phyloP scores from a whole-genome alignment of 2,888 invertebrate genomes.

The Sepiola atlantica region DNA sequence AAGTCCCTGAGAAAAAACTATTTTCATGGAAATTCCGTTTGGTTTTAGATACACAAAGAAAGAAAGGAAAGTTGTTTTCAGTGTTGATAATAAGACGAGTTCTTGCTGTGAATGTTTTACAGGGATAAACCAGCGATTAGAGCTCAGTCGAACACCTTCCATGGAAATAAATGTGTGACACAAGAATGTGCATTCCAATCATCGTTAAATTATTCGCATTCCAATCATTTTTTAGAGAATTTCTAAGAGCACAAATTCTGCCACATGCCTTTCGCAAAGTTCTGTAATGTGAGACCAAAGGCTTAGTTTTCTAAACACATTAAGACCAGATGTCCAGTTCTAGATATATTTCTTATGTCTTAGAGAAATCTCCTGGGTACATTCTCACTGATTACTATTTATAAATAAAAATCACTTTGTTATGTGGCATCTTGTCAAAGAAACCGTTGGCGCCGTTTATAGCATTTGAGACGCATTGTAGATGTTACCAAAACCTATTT shows the following conservation, averaged over 20 bases:
- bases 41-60: no score
- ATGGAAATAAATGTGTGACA: background rate
- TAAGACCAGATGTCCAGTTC: background rate
- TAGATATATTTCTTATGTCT: background rate
- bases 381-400: background rate
- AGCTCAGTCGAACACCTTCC: no score
- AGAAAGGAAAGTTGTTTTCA: no score
- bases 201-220: background rate
- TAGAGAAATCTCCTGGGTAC: background rate
- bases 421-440: background rate
- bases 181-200: background rate
- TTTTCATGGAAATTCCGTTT: no score
- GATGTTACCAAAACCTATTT: background rate
- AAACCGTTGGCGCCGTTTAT: background rate
- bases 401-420: conserved; percentile 4
- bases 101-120: no score
- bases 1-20: no score
- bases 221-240: background rate
- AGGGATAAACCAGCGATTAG: no score
- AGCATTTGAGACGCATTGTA: background rate
- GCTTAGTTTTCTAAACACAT: background rate
- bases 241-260: background rate
- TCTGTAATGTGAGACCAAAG: background rate
- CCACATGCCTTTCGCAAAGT: background rate
- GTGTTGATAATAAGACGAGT: no score